Base-by-base conservation (phyloP, 2,113 vertebrate species). In the Festucalex cinctus region DNA sequence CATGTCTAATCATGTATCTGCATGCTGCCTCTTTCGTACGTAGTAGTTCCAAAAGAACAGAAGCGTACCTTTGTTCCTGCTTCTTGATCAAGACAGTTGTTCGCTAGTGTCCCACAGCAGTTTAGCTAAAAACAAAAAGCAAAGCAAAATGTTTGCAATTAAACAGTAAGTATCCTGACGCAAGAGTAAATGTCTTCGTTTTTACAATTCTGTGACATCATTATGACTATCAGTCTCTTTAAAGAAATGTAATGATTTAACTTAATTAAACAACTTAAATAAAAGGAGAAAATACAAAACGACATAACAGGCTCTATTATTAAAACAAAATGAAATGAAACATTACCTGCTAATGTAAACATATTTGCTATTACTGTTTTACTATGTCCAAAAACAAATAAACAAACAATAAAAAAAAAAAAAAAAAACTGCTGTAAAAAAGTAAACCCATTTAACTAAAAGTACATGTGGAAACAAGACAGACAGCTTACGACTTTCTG, bases 401-500 rank as follows among this genome's bases (percentile, higher is more conserved):
- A n/a, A n/a, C n/a, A n/a, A n/a, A n/a, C n/a, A n/a, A n/a, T n/a
- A n/a, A n/a, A n/a, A n/a, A n/a, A n/a, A n/a, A n/a, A 32, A 32
- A 51, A 51, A 51, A 24, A 13, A 12, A 36, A 37, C 19, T 22
- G 51, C 2, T 53, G 9, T 16, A 24, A 9, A 0, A 22, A 43
- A 20, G 14, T 41, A 17, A 46, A 20, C n/a, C 20, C 19, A n/a
- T 20, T 20, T 20, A 48, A 7, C 19, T 48, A 48, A 4, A 49
- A 16, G 17, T 5, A 20, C 4, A 1, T 20, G 5, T 20, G 16
- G 6, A 57, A 3, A 57, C 8, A 59, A 9, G 19, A 10, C 36
- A 59, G 26, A 36, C 9, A 24, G 82, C 85, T 71, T 74, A 90
- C 88, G 66, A 90, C 76, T 82, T 84, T 80, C 54, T 87, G 83